Conservation (phyloP, 2,888 invertebrate genomes). For the Gibbula magus region DNA sequence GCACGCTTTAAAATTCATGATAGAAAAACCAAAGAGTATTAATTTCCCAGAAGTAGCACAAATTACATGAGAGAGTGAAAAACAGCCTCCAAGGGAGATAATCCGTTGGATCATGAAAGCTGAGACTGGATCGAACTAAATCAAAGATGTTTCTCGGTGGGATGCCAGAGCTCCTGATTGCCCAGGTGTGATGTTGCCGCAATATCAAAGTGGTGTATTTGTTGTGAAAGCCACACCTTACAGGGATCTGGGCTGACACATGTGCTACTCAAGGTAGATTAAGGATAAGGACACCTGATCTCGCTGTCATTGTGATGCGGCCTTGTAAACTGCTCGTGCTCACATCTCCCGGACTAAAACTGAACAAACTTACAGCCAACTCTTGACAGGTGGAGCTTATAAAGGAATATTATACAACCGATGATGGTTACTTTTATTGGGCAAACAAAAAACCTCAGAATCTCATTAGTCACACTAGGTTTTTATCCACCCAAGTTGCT, state of each 20-base stretch:
- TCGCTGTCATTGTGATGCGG: background rate
- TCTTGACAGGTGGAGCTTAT: background rate
- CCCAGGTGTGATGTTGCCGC: slow-evolving; percentile 14
- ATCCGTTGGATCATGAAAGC: background rate
- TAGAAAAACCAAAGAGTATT: no score
- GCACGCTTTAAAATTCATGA: no score
- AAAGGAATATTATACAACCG: background rate
- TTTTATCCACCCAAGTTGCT: slow-evolving; percentile 12
- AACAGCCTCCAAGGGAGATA: background rate
- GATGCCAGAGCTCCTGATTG: background rate
- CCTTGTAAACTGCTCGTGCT: background rate
- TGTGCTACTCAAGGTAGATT: slow-evolving; percentile 4
- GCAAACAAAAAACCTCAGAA: background rate
- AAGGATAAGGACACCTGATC: background rate
- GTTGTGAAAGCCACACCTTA: slow-evolving; percentile 13
- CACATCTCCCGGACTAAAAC: background rate
- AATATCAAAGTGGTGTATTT: slow-evolving; percentile 9
- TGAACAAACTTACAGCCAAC: background rate
- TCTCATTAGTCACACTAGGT: background rate
- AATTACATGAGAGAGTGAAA: background rate
- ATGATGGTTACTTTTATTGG: background rate
- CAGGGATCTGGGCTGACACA: background rate
- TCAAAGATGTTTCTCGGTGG: background rate
- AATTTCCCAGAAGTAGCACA: background rate
- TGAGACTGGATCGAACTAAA: background rate